These are phyloP conservation scores for Proisotoma minuta DNA, from an alignment of 2,888 invertebrate genomes.

Conservation along the genomic window DNA sequence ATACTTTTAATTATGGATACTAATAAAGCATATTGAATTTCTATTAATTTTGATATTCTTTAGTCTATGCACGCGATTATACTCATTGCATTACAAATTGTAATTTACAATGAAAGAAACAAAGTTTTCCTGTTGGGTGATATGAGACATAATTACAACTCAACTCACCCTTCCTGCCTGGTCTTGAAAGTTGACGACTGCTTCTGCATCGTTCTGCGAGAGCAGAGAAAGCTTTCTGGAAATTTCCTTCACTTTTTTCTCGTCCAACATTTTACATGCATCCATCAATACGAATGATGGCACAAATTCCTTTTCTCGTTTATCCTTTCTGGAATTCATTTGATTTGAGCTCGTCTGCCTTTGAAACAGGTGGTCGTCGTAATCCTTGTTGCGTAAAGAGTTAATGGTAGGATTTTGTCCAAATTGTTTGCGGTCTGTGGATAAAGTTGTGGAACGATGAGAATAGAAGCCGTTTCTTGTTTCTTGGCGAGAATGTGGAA, in stretches of 20 bases:
- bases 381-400: slow-evolving; percentile 7
- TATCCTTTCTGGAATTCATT: not conserved
- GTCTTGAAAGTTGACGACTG: slow-evolving; percentile 45
- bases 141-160: too few species aligned
- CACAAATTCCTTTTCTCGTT: slow-evolving; percentile 29
- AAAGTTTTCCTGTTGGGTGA: too few species aligned
- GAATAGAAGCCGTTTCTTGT: too few species aligned
- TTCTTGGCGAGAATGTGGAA: not conserved
- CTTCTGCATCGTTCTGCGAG: slow-evolving; percentile 31
- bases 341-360: slow-evolving; percentile 10
- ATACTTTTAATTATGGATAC: too few species aligned
- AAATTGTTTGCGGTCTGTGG: not conserved
- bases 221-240: slow-evolving; percentile 30
- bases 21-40: too few species aligned
- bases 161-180: slow-evolving; percentile 43
- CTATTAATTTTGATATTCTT: too few species aligned
- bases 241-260: slow-evolving; percentile 40
- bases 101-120: too few species aligned
- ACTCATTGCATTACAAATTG: too few species aligned
- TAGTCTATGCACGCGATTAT: too few species aligned
- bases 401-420: slow-evolving; percentile 6
- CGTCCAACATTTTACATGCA: slow-evolving; percentile 35
- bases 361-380: not conserved
- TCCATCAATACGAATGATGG: slow-evolving; percentile 42
- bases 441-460: too few species aligned